A percentile compares a stretch with the other conserved stretches of the same genome.
Evolutionary conservation across 2,797 vertebrate species (phyloP).

Genomic region (Chromobotia macracanthus): DNA sequence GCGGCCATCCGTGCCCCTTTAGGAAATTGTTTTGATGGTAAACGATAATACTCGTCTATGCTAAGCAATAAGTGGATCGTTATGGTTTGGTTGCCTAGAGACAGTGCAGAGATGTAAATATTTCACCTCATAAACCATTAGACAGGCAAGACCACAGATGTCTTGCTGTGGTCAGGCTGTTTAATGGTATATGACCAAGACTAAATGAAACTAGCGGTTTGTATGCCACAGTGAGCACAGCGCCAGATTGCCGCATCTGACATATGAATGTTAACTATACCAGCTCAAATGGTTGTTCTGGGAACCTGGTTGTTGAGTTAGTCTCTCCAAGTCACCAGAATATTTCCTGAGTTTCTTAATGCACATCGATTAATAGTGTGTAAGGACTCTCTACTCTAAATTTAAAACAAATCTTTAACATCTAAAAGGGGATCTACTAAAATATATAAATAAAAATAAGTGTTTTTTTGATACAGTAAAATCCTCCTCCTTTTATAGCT

Average conservation of each 20-base stretch:
- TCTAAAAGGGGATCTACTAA: background rate
- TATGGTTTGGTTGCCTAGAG: constrained; percentile 29
- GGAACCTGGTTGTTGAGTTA: no score
- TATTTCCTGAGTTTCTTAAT: no score
- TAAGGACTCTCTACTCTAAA: background rate
- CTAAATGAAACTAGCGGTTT: constrained; percentile 27
- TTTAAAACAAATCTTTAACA: background rate
- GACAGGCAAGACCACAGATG: background rate
- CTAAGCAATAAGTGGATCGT: constrained; percentile 26
- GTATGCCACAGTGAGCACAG: constrained; percentile 5
- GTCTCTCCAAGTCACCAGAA: background rate
- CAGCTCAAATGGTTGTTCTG: background rate
- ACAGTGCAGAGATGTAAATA: constrained; percentile 17
- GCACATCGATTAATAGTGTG: background rate
- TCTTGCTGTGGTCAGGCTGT: constrained; percentile 26
- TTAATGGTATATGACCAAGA: background rate
- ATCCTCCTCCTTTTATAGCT: constrained; percentile 10
- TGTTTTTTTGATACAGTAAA: background rate
- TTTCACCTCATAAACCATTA: constrained; percentile 12
- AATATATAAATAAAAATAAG: background rate
- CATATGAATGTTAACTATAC: background rate
- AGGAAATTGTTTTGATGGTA: constrained; percentile 21
- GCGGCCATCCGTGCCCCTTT: background rate
- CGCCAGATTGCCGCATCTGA: background rate
- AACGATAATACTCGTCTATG: background rate